Percentiles rank a stretch among this genome's conserved stretches.
Evolutionary conservation across 2,113 vertebrate species (phyloP).

Genomic region (Hylia prasina): DNA sequence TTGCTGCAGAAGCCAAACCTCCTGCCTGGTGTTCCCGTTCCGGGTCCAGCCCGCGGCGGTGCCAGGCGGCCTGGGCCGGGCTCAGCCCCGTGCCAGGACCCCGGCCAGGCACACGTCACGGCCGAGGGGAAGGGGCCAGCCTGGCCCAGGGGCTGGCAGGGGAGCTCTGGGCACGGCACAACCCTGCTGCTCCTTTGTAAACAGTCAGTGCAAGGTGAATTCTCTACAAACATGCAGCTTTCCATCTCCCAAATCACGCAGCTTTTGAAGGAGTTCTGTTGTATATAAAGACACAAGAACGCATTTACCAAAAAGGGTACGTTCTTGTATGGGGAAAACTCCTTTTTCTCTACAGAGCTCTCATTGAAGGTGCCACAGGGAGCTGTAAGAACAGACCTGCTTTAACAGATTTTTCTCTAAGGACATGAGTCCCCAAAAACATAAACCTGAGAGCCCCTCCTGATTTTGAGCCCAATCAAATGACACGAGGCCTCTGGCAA

Average conservation of each 20-base stretch:
- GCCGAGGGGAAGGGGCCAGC: neutral
- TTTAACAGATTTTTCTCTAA: neutral
- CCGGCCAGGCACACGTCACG: rapidly evolving
- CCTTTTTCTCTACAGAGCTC: neutral
- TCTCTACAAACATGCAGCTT: neutral
- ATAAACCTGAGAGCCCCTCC: neutral
- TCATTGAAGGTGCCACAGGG: neutral
- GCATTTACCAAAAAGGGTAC: neutral
- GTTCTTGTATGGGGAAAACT: neutral
- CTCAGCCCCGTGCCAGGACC: neutral
- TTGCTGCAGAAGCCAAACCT: neutral
- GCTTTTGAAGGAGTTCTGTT: neutral
- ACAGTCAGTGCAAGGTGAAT: neutral
- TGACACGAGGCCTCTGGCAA: neutral
- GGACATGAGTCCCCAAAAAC: neutral
- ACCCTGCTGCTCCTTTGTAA: neutral
- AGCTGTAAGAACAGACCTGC: neutral
- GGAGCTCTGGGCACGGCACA: neutral
- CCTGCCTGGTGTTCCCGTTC: rapidly evolving
- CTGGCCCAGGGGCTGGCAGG: neutral
- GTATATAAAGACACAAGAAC: neutral
- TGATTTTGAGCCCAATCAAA: neutral
- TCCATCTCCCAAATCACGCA: neutral
- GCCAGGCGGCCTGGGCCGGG: neutral
- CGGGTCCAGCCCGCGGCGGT: rapidly evolving